Conservation (phyloP, 2,888 invertebrate species). For the Caenorhabditis wallacei region DNA sequence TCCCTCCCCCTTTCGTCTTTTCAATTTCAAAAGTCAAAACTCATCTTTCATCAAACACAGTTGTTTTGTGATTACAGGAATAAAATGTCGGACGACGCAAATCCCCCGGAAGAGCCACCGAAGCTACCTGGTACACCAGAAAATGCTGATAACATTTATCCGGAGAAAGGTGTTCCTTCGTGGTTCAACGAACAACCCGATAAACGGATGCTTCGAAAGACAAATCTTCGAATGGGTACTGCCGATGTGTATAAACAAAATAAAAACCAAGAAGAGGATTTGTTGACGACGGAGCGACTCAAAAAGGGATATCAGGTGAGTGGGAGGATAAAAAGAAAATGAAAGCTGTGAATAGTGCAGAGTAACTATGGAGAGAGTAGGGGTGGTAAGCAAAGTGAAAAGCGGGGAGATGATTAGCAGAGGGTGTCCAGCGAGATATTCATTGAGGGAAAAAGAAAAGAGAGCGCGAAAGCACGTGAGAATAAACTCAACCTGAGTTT, state of each 20-base stretch:
- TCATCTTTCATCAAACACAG: background rate
- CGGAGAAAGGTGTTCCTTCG: conserved; percentile 28
- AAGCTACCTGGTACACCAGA: background rate
- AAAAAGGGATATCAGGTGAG: conserved; percentile 72
- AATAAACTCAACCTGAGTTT: conserved; percentile 35
- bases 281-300: conserved; percentile 71
- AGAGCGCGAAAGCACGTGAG: conserved; percentile 10
- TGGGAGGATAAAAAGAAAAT: background rate
- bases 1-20: background rate
- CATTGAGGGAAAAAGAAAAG: conserved; percentile 10
- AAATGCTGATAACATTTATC: conserved; percentile 12
- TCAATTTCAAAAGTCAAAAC: conserved; percentile 3
- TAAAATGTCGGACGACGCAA: no score
- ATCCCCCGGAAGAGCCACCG: background rate
- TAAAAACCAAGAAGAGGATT: conserved; percentile 77
- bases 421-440: conserved; percentile 4
- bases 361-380: conserved; percentile 38
- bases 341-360: conserved; percentile 6
- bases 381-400: background rate
- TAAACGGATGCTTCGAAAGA: conserved; percentile 48
- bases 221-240: conserved; percentile 48
- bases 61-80: no score
- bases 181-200: conserved; percentile 50
- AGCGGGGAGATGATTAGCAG: conserved; percentile 11
- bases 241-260: conserved; percentile 80